Percentiles rank a stretch among this genome's conserved stretches.
These are phyloP conservation scores for Jaculus jaculus DNA, from an alignment of 2,113 vertebrate species.

Conservation along the genomic window DNA sequence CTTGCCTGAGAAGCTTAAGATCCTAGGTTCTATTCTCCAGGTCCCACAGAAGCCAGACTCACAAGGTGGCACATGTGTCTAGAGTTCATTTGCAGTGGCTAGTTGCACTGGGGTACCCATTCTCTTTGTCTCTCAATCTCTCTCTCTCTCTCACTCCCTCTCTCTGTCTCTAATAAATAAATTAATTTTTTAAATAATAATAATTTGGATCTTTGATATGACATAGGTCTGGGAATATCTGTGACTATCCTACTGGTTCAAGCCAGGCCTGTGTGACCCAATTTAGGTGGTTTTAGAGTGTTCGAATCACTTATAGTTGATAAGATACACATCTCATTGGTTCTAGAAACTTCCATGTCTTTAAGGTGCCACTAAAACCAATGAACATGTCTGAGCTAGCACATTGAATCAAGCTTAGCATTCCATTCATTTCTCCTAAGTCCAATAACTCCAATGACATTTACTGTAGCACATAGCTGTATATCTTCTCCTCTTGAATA, in stretches of 20 bases:
- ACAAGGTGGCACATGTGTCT: too few species aligned
- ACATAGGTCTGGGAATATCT: neutral
- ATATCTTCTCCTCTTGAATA: neutral
- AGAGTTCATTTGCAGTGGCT: too few species aligned
- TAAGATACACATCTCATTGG: neutral
- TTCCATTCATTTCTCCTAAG: neutral
- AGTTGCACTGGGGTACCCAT: too few species aligned
- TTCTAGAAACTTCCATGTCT: neutral
- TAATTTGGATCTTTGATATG: slow-evolving; percentile 10
- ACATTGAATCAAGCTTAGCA: neutral
- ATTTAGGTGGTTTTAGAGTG: neutral
- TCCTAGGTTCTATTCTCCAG: too few species aligned
- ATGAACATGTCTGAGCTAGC: neutral
- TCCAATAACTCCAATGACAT: neutral
- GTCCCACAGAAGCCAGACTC: too few species aligned
- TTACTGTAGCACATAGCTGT: rapidly evolving
- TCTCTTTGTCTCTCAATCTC: too few species aligned
- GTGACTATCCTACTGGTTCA: neutral
- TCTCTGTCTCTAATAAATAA: too few species aligned
- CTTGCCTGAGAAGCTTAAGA: too few species aligned
- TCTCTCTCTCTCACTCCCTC: too few species aligned
- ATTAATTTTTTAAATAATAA: too few species aligned
- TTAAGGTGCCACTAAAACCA: neutral
- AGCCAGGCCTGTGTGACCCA: neutral
- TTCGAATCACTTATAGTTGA: neutral